Conservation (phyloP, 2,797 vertebrate genomes). For the Myripristis jacobus region DNA sequence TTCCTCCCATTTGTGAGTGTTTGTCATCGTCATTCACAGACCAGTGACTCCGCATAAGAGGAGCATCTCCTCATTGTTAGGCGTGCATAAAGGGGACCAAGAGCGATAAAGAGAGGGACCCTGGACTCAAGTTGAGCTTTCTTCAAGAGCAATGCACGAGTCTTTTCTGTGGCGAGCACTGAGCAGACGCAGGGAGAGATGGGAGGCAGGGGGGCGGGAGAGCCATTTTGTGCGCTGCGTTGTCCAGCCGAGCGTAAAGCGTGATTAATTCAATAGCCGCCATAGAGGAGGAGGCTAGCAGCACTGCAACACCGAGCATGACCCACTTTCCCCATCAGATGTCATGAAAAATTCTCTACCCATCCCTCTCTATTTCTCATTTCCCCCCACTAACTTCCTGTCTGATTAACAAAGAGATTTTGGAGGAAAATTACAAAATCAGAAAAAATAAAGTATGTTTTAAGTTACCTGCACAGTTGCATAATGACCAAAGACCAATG, state of each 20-base stretch:
- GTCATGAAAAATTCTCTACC: conserved; percentile 83
- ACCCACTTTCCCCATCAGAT: conserved; percentile 94
- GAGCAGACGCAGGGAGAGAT: conserved; percentile 50
- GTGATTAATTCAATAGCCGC: conserved; percentile 95
- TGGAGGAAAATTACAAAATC: conserved; percentile 4
- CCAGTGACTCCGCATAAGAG: conserved; percentile 54
- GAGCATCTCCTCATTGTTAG: conserved; percentile 58
- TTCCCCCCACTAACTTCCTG: conserved; percentile 60
- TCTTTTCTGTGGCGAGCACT: conserved; percentile 57
- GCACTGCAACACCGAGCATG: conserved; percentile 87
- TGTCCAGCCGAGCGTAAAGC: conserved; percentile 89
- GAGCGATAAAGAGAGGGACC: conserved; percentile 41
- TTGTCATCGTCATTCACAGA: conserved; percentile 51
- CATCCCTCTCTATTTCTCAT: conserved; percentile 44
- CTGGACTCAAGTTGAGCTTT: conserved; percentile 47
- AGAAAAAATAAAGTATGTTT: not conserved
- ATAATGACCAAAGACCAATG: not conserved
- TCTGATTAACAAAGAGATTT: conserved; percentile 44
- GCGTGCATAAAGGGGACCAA: conserved; percentile 16
- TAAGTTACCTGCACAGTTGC: not conserved
- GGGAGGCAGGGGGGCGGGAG: conserved; percentile 26
- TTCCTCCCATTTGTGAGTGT: conserved; percentile 15
- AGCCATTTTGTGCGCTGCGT: conserved; percentile 82
- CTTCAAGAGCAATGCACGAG: conserved; percentile 57
- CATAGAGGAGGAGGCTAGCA: conserved; percentile 90